Evolutionary conservation across 1,140 invertebrate genomes (phyloP).

Genomic region (Homalodisca vitripennis): DNA sequence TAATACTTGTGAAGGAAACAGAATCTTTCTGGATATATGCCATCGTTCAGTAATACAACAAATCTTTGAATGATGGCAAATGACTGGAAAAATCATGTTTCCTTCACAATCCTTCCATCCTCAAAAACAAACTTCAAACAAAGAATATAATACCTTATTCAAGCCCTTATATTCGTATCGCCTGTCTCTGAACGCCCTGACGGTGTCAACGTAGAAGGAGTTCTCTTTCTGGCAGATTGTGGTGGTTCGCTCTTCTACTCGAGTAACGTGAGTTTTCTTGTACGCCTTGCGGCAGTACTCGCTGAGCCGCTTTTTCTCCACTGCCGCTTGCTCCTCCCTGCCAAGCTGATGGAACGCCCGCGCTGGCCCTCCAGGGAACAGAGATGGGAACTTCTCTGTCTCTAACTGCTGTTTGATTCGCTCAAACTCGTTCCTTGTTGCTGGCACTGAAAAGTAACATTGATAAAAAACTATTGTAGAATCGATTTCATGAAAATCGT

Average conservation of each 20-base stretch:
- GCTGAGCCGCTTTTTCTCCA: conserved; percentile 89
- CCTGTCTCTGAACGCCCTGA: conserved; percentile 91
- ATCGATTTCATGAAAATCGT: no score
- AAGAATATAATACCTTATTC: conserved; percentile 75
- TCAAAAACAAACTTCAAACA: no score
- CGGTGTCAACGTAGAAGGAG: conserved; percentile 99
- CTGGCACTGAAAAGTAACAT: no score
- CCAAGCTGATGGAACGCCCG: conserved; percentile 87
- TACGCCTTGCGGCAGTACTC: conserved; percentile 97
- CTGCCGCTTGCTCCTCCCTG: conserved; percentile 81
- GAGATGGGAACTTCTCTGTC: conserved; percentile 85
- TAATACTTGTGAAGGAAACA: no score
- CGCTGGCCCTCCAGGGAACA: conserved; percentile 68
- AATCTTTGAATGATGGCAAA: no score
- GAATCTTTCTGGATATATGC: no score
- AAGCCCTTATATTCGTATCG: conserved; percentile 97
- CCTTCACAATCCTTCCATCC: no score
- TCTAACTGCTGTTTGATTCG: conserved; percentile 92
- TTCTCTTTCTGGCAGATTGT: conserved; percentile 98
- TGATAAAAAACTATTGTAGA: no score
- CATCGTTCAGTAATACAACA: no score
- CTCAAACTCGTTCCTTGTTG: conserved; percentile 88
- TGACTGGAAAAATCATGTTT: no score
- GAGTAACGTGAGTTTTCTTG: conserved; percentile 87
- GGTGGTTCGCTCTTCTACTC: conserved; percentile 79